phyloP scores from a whole-genome alignment of 2,113 vertebrate species.

The Salvelinus fontinalis region DNA sequence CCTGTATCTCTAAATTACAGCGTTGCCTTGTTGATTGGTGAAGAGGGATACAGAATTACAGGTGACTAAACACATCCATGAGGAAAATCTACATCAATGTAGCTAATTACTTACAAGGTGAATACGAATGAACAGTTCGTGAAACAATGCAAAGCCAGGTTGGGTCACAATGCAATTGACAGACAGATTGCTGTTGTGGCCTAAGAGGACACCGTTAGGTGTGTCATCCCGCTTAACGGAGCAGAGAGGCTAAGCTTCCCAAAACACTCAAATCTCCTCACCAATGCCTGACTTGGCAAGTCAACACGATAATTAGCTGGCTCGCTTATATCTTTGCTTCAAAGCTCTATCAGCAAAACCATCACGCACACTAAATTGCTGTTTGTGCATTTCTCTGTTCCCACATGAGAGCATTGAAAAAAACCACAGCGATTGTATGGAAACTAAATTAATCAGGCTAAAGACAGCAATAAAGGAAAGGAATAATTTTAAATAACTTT shows the following conservation, averaged over 20 bases:
- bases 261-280: constrained; percentile 8
- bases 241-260: neutral
- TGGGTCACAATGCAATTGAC: neutral
- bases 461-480: constrained; percentile 44
- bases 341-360: constrained; percentile 34
- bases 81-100: neutral
- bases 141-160: neutral
- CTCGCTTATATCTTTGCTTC: constrained; percentile 22
- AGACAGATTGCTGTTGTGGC: neutral
- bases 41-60: neutral
- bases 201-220: neutral
- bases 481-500: constrained; percentile 18
- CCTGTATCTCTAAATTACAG: neutral
- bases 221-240: neutral
- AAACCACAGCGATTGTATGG: constrained; percentile 36
- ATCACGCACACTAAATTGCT: constrained; percentile 39
- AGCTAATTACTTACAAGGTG: neutral
- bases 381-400: constrained; percentile 35
- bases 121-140: neutral
- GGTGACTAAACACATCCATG: neutral
- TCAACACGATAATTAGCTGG: constrained; percentile 36
- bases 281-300: constrained; percentile 13
- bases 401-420: constrained; percentile 32
- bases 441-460: constrained; percentile 49
- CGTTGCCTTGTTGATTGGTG: neutral